Base-by-base conservation (phyloP, 2,113 vertebrate genomes). In the Dolichotis patagonum region DNA sequence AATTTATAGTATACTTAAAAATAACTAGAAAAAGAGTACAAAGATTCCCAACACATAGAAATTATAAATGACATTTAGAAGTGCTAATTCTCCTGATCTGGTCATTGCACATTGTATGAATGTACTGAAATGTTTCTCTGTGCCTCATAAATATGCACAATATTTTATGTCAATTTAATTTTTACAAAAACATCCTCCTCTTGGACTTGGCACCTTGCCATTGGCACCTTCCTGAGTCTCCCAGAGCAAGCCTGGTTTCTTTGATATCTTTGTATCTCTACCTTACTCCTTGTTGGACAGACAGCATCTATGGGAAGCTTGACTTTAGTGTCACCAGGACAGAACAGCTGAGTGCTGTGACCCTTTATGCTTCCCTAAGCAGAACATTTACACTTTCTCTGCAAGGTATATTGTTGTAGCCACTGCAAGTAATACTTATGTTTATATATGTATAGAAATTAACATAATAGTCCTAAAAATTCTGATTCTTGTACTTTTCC, bases 401-500 rank as follows among this genome's bases (percentile, higher is more conserved):
- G 19, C 35, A 71, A 28, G 20, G 19, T 92, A 2, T 32, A 22
- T 3, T 96, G 32, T 67, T 32, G 58, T 71, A 30, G 49, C 35
- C 7, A 1, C 22, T 41, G 43, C 26, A 69, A 22, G 22, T 63
- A 49, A 56, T 94, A 78, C 5, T 97, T 96, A 43, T 89, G 14
- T 95, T 35, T 41, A 65, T 86, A 3, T 69, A 54, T 38, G 12
- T 58, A 60, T 5, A 80, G 46, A 73, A 67, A n/a, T 65, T 91
- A 71, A 83, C 62, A 4, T 88, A 58, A 58, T 91, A 93, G n/a
- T 88, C 28, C 19, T 83, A 90, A 91, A 95, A 67, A 69, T 77
- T 85, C 63, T 80, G 41, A 85, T 32, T 95, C 54, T 95, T 67
- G 75, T 24, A 69, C 75, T 92, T 87, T 95, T 92, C 30, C 24